A percentile compares a stretch with the other conserved stretches of the same genome.
phyloP scores from a whole-genome alignment of 1,140 invertebrate species.

The Anadara kagoshimensis region DNA sequence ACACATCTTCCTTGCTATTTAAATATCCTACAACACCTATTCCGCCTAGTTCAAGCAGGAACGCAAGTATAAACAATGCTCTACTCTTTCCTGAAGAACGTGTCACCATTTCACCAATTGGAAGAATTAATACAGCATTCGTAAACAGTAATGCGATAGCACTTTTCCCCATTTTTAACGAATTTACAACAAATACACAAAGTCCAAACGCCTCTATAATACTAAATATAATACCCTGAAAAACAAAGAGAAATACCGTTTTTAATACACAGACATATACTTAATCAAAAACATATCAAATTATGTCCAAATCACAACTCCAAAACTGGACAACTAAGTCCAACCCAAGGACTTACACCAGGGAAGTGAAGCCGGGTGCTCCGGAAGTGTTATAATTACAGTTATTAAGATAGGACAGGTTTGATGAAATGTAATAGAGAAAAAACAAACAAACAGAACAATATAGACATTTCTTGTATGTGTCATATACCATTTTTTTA shows the following conservation, averaged over 20 bases:
- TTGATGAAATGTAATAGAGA: too few relatives aligned
- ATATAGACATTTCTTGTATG: too few relatives aligned
- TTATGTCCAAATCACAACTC: too few relatives aligned
- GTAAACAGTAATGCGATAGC: not conserved
- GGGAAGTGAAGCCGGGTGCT: too few relatives aligned
- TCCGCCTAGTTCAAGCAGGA: not conserved
- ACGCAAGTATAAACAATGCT: not conserved
- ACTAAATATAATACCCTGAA: slow-evolving; percentile 1
- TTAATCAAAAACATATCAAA: too few relatives aligned
- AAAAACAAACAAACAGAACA: too few relatives aligned
- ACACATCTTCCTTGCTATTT: not conserved
- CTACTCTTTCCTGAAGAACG: not conserved
- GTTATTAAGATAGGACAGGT: too few relatives aligned
- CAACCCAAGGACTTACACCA: too few relatives aligned
- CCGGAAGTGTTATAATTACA: too few relatives aligned
- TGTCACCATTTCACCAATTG: not conserved
- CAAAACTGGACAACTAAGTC: too few relatives aligned
- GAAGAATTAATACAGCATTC: slow-evolving; percentile 1
- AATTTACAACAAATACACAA: not conserved
- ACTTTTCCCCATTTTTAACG: not conserved
- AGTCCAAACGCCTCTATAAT: slow-evolving; percentile 4
- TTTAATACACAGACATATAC: too few relatives aligned
- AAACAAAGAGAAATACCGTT: slow-evolving; percentile 1
- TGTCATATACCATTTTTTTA: too few relatives aligned
- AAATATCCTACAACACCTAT: not conserved